Percentiles rank a stretch among this genome's conserved stretches.
Conservation (phyloP, 1,140 invertebrate genomes). For the Plutomurus gul region DNA sequence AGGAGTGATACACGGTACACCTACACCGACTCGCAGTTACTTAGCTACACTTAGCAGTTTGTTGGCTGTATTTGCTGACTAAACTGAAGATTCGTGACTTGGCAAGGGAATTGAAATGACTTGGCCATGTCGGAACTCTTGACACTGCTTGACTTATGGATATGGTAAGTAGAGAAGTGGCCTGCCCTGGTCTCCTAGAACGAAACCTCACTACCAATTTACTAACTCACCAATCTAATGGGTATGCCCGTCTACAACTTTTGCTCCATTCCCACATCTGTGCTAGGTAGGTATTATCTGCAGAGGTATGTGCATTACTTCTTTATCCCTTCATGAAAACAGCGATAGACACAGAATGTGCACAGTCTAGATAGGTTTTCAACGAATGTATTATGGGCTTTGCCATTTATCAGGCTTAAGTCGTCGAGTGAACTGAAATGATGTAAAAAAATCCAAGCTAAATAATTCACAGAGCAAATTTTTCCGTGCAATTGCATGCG, state of each 20-base stretch:
- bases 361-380: not conserved
- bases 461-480: not conserved
- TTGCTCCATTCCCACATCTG: no score
- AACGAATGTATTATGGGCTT: not conserved
- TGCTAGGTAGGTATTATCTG: no score
- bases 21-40: not conserved
- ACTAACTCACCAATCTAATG: not conserved
- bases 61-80: no score
- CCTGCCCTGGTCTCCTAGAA: not conserved
- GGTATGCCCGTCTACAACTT: not conserved
- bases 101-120: not conserved
- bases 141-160: not conserved
- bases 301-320: no score
- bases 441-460: not conserved
- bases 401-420: not conserved
- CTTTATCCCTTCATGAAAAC: no score
- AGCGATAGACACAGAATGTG: no score
- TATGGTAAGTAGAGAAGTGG: not conserved
- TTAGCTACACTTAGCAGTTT: not conserved
- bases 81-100: not conserved
- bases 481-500: no score
- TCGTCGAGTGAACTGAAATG: not conserved
- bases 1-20: not conserved
- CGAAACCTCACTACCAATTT: not conserved
- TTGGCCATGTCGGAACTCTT: not conserved